Percentiles rank a stretch among this genome's conserved stretches.
phyloP scores from a whole-genome alignment of 2,888 invertebrate species.

The Thyatira batis region DNA sequence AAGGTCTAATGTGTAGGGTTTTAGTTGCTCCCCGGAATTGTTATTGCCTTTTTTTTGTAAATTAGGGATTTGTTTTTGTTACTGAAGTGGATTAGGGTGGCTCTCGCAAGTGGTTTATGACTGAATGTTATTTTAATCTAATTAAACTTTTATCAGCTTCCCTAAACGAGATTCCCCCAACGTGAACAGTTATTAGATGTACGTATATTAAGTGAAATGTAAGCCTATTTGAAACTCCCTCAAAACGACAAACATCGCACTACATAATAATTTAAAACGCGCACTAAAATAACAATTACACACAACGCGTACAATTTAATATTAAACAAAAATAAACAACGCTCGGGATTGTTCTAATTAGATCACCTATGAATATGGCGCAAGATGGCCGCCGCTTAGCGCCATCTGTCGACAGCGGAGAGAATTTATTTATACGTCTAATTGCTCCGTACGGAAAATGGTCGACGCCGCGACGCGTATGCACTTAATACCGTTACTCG shows the following conservation, averaged over 20 bases:
- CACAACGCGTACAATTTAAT: constrained; percentile 26
- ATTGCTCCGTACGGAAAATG: constrained; percentile 67
- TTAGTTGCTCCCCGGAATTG: constrained; percentile 67
- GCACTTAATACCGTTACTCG: constrained; percentile 76
- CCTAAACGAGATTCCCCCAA: no score
- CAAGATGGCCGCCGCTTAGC: constrained; percentile 67
- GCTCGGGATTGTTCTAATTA: constrained; percentile 54
- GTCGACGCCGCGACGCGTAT: constrained; percentile 70
- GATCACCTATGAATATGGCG: constrained; percentile 70
- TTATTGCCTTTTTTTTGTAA: constrained; percentile 70
- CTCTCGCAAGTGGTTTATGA: not conserved
- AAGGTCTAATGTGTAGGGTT: constrained; percentile 75
- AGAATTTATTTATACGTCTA: constrained; percentile 79
- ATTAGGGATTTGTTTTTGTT: constrained; percentile 60
- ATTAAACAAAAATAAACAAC: constrained; percentile 59
- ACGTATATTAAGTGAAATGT: not conserved
- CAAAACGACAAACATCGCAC: constrained; percentile 11
- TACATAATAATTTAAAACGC: constrained; percentile 18
- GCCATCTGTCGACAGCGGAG: constrained; percentile 76
- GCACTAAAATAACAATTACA: constrained; percentile 13
- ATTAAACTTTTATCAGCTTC: no score
- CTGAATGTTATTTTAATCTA: no score
- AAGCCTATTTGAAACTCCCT: not conserved
- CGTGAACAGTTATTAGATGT: no score
- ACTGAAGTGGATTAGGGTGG: constrained; percentile 21